Evolutionary conservation across 1,140 invertebrate genomes (phyloP).

Genomic region (Steinernema khuongi): DNA sequence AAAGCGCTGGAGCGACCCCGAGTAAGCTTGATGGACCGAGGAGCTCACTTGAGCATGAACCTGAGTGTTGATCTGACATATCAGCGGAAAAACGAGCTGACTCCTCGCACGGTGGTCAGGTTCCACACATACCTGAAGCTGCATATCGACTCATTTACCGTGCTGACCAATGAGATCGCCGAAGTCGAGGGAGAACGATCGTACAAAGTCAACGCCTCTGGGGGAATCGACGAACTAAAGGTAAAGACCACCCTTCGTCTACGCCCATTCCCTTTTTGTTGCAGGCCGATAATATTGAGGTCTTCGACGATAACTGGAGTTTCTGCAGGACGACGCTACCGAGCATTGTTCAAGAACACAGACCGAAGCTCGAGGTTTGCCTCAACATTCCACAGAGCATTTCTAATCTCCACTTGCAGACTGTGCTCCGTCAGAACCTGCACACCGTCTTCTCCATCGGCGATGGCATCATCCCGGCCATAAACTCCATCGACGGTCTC

Average conservation of each 20-base stretch:
- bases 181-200: not conserved
- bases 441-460: not conserved
- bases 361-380: constrained; percentile 2
- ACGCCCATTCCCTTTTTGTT: not conserved
- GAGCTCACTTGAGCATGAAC: not conserved
- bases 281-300: not conserved
- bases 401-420: not conserved
- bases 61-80: not conserved
- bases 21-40: not conserved
- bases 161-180: not conserved
- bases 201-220: constrained; percentile 4
- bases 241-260: not conserved
- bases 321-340: not conserved
- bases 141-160: not conserved
- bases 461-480: not conserved
- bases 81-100: not conserved
- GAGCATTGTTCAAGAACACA: not conserved
- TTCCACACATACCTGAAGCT: not conserved
- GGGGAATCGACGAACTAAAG: not conserved
- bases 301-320: not conserved
- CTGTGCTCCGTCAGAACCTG: not conserved
- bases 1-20: not conserved
- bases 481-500: not conserved
- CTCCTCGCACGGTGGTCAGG: not conserved
- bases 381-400: not conserved